Evolutionary conservation across 2,888 invertebrate genomes (phyloP).

Genomic region (Clitarchus hookeri): DNA sequence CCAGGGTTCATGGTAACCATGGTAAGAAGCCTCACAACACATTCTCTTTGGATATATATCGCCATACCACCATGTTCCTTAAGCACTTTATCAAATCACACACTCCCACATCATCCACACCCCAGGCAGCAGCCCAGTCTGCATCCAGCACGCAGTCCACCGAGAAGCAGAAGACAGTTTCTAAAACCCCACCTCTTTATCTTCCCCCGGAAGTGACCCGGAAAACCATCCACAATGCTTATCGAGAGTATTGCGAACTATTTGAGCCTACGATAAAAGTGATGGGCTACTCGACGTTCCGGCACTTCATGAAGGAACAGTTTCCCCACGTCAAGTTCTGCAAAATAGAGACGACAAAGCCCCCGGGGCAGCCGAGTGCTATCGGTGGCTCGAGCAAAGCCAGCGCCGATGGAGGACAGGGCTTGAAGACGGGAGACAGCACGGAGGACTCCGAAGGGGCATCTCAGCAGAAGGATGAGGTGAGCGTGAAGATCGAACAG

Average conservation of each 20-base stretch:
- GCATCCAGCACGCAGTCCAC: neutral
- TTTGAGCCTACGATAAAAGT: slow-evolving; percentile 71
- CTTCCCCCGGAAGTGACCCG: slow-evolving; percentile 64
- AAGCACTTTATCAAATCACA: slow-evolving; percentile 73
- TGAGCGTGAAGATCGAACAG: slow-evolving; percentile 53
- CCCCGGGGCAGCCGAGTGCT: slow-evolving; percentile 42
- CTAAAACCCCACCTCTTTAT: slow-evolving; percentile 53
- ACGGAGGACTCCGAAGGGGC: slow-evolving; percentile 54
- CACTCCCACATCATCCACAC: slow-evolving; percentile 50
- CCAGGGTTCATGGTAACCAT: slow-evolving; percentile 77
- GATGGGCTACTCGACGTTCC: slow-evolving; percentile 80
- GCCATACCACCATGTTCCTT: slow-evolving; percentile 76
- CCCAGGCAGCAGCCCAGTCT: slow-evolving; percentile 24
- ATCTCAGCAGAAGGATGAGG: slow-evolving; percentile 54
- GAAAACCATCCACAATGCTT: slow-evolving; percentile 75
- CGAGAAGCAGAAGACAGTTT: slow-evolving; percentile 56
- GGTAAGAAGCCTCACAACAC: slow-evolving; percentile 82
- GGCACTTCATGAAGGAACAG: slow-evolving; percentile 80
- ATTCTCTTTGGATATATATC: slow-evolving; percentile 76
- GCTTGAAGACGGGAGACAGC: neutral
- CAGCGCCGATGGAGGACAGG: neutral
- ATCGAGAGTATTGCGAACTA: slow-evolving; percentile 73
- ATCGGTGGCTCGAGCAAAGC: slow-evolving; percentile 45
- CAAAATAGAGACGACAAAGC: slow-evolving; percentile 55
- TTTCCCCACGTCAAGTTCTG: slow-evolving; percentile 77